These are phyloP conservation scores for Ceratina japonica DNA, from an alignment of 1,140 invertebrate species.

Conservation along the genomic window DNA sequence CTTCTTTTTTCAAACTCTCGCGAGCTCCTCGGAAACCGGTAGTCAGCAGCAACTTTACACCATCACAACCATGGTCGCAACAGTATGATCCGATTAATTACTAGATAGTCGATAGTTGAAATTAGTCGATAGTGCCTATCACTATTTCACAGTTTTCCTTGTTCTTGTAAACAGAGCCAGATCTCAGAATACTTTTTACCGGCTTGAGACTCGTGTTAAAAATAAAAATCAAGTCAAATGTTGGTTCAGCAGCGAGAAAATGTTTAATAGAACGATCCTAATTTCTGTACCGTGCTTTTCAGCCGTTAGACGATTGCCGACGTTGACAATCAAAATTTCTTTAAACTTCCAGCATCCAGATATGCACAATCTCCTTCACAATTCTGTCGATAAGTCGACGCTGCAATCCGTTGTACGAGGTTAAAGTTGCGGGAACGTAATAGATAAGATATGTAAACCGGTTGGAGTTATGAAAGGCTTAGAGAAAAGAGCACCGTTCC, in stretches of 20 bases:
- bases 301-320: constrained; percentile 45
- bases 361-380: constrained; percentile 35
- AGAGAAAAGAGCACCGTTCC: constrained; percentile 3
- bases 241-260: constrained; percentile 14
- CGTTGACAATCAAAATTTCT: constrained; percentile 30
- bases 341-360: constrained; percentile 21
- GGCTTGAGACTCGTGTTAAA: too few relatives aligned
- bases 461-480: constrained; percentile 5
- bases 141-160: too few relatives aligned
- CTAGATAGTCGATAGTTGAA: too few relatives aligned
- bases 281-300: constrained; percentile 20
- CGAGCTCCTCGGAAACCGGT: too few relatives aligned
- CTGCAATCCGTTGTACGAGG: neutral
- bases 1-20: too few relatives aligned
- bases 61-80: too few relatives aligned
- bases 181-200: too few relatives aligned
- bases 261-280: neutral
- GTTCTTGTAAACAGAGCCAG: too few relatives aligned
- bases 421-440: neutral
- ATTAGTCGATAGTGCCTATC: too few relatives aligned
- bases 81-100: too few relatives aligned
- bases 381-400: constrained; percentile 15
- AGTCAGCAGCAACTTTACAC: too few relatives aligned
- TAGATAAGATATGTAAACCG: constrained; percentile 36
- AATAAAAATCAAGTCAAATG: too few relatives aligned